Conservation (phyloP, 2,797 vertebrate genomes). For the Takifugu ocellatus region DNA sequence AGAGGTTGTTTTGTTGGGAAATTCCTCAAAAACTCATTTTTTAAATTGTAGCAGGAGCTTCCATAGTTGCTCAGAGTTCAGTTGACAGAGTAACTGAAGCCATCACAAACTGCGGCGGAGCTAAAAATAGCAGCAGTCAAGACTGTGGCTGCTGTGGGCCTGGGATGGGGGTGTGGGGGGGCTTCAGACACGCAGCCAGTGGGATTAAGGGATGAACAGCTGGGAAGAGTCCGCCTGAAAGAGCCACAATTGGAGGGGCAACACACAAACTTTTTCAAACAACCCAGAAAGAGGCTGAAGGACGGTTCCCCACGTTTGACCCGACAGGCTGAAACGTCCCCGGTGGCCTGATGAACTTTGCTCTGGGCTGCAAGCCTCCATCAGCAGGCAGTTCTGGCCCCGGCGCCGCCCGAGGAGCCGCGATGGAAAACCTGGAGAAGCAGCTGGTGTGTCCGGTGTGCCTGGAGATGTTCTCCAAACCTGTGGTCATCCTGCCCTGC, state of each 20-base stretch:
- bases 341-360: conserved; percentile 78
- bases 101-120: conserved; percentile 59
- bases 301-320: not conserved
- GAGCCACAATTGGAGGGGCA: not conserved
- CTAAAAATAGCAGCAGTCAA: conserved; percentile 63
- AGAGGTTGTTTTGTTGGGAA: too few species aligned
- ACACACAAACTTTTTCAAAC: not conserved
- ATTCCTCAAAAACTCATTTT: too few species aligned
- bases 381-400: conserved; percentile 76
- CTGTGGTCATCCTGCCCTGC: conserved; percentile 82
- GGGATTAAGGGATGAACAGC: conserved; percentile 18
- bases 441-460: conserved; percentile 76
- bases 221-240: conserved; percentile 1
- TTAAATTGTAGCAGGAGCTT: not conserved
- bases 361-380: conserved; percentile 78
- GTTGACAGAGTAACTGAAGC: conserved; percentile 62
- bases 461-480: conserved; percentile 81
- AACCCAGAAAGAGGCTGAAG: not conserved
- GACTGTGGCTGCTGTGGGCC: conserved; percentile 30
- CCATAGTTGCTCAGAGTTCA: conserved; percentile 24
- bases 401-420: conserved; percentile 23
- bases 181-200: conserved; percentile 4
- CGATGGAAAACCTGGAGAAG: conserved; percentile 85
- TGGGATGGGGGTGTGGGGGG: conserved; percentile 25
- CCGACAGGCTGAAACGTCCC: not conserved